phyloP scores from a whole-genome alignment of 2,888 invertebrate species.

The Tribolium freemani region DNA sequence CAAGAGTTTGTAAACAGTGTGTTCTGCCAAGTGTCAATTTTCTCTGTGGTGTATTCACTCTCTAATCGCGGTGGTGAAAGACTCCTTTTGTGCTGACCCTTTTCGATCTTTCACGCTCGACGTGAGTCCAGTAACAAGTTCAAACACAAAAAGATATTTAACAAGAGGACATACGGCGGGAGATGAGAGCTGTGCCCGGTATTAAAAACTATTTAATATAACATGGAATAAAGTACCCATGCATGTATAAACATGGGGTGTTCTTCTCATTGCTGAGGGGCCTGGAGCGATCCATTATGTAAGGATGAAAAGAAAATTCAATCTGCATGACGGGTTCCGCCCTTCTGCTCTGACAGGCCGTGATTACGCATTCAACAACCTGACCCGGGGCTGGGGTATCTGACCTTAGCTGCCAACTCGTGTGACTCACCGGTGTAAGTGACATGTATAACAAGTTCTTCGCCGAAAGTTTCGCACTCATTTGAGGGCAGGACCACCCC shows the following conservation, averaged over 20 bases:
- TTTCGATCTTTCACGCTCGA: slow-evolving; percentile 25
- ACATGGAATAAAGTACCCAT: slow-evolving; percentile 55
- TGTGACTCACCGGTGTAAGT: slow-evolving; percentile 64
- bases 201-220: slow-evolving; percentile 56
- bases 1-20: not conserved
- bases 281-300: slow-evolving; percentile 67
- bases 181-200: slow-evolving; percentile 32
- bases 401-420: slow-evolving; percentile 59
- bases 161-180: slow-evolving; percentile 35
- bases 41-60: slow-evolving; percentile 8
- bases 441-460: slow-evolving; percentile 66
- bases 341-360: slow-evolving; percentile 67
- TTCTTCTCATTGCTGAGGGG: slow-evolving; percentile 56
- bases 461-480: slow-evolving; percentile 52
- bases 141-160: slow-evolving; percentile 36
- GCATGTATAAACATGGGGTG: slow-evolving; percentile 63
- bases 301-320: slow-evolving; percentile 69
- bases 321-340: slow-evolving; percentile 67
- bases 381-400: slow-evolving; percentile 62
- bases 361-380: slow-evolving; percentile 68
- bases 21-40: slow-evolving; percentile 2
- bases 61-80: not conserved
- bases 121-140: slow-evolving; percentile 39
- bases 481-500: slow-evolving; percentile 30
- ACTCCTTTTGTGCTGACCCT: not conserved